Percentiles rank a stretch among this genome's conserved stretches.
Conservation (phyloP, 2,797 vertebrate genomes). For the Oceanodroma leucorhoa region DNA sequence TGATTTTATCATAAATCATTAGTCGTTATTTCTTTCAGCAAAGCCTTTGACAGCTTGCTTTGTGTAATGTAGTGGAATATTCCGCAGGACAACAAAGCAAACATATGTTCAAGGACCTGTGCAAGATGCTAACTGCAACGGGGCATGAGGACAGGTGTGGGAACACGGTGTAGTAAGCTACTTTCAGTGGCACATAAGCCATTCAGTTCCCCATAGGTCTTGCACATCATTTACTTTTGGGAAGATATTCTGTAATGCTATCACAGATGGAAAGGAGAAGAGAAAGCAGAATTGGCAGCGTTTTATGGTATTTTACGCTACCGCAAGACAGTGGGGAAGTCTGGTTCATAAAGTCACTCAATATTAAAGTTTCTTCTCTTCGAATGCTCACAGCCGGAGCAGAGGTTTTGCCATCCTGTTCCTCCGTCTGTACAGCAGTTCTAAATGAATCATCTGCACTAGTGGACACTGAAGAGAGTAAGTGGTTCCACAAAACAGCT, state of each 20-base stretch:
- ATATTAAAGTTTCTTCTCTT: neutral
- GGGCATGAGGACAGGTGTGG: neutral
- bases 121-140: neutral
- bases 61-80: conserved; percentile 4
- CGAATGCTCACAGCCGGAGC: neutral
- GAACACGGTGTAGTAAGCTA: neutral
- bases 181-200: neutral
- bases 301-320: neutral
- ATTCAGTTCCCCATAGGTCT: neutral
- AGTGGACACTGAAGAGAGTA: neutral
- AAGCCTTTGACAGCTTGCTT: conserved; percentile 26
- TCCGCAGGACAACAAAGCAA: conserved; percentile 10
- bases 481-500: neutral
- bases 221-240: neutral
- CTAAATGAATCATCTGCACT: conserved; percentile 6
- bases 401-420: conserved; percentile 5
- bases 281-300: neutral
- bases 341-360: neutral
- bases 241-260: neutral
- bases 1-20: conserved; percentile 44
- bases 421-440: neutral
- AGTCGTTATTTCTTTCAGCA: conserved; percentile 5
- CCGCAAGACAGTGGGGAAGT: neutral
- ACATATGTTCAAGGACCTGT: neutral
- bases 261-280: neutral